Evolutionary conservation across 2,797 vertebrate species (phyloP).

Genomic region (Avahi laniger): DNA sequence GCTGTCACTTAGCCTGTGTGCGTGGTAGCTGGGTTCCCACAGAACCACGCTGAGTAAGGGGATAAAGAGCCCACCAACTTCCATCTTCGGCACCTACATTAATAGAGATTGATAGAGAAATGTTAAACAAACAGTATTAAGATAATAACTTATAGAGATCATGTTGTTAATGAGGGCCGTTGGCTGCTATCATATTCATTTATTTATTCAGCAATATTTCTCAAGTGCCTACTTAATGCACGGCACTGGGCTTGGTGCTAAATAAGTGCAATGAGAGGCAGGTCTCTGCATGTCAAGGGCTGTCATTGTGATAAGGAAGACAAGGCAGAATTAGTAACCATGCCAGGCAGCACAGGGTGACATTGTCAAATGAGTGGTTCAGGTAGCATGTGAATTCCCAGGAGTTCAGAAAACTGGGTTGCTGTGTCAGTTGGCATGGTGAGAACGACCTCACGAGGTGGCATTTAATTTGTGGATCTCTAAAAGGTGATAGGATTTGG

Average conservation of each 20-base stretch:
- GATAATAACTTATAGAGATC: background rate
- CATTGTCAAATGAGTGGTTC: background rate
- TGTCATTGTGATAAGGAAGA: background rate
- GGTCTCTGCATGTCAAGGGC: background rate
- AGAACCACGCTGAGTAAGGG: background rate
- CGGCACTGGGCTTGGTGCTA: background rate
- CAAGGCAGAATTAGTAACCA: background rate
- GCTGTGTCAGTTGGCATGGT: background rate
- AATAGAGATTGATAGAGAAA: background rate
- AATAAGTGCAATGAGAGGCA: background rate
- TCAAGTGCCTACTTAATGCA: background rate
- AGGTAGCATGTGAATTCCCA: background rate
- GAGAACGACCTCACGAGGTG: background rate
- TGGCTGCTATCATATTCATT: background rate
- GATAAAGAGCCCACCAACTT: background rate
- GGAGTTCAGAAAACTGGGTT: background rate
- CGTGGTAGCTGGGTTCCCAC: background rate
- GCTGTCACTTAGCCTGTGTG: background rate
- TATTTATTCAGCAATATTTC: slow-evolving; percentile 1
- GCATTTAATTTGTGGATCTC: background rate
- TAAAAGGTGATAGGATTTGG: background rate
- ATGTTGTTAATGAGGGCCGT: background rate
- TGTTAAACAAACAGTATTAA: background rate
- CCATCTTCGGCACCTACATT: background rate
- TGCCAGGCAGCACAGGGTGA: background rate